Percentiles rank a stretch among this genome's conserved stretches.
Conservation (phyloP, 2,888 invertebrate genomes). For the Gymnocheta viridis region DNA sequence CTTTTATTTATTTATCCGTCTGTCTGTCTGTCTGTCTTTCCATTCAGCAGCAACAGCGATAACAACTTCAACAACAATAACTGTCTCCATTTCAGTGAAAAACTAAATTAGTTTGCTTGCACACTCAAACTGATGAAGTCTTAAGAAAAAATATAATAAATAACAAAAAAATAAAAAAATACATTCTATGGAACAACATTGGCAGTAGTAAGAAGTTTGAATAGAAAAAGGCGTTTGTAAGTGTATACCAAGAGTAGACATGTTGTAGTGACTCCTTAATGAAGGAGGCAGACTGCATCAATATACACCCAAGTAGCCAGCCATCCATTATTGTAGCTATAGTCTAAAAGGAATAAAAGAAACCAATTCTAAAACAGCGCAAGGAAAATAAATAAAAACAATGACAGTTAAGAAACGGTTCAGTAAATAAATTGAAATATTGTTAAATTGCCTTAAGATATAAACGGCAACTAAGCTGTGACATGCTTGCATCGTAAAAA, state of each 20-base stretch:
- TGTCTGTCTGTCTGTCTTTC: background rate
- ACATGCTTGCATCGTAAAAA: background rate
- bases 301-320: constrained; percentile 39
- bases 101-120: constrained; percentile 52
- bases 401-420: constrained; percentile 60
- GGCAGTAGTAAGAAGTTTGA: background rate
- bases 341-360: background rate
- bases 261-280: constrained; percentile 19
- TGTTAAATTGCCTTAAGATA: constrained; percentile 64
- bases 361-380: constrained; percentile 15
- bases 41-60: constrained; percentile 2
- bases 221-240: background rate
- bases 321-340: constrained; percentile 11
- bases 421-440: constrained; percentile 69
- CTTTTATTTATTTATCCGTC: background rate
- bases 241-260: background rate
- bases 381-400: constrained; percentile 56
- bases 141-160: background rate
- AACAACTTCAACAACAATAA: constrained; percentile 15
- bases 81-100: constrained; percentile 47
- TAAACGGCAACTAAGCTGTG: background rate
- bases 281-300: background rate
- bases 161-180: background rate
- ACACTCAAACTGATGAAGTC: background rate
- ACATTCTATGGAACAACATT: background rate